Evolutionary conservation across 2,888 invertebrate genomes (phyloP), one percentile per base, ranked within the genome.

Genomic region (Melanophora roralis): DNA sequence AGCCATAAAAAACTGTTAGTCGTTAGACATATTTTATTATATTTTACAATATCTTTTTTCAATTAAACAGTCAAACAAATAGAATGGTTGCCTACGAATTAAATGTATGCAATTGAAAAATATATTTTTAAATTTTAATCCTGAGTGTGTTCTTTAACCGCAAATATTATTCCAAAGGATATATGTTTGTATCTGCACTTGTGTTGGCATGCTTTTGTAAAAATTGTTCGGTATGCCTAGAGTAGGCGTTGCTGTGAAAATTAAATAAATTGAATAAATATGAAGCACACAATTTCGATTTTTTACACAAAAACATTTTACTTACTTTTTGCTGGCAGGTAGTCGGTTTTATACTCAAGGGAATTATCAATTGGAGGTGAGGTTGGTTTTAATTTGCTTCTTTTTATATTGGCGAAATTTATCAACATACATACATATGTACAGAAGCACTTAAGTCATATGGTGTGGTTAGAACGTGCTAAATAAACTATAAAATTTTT

Each of bases 401-500:
- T 72, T 34, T 57, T 32, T 27, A 21, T 9, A 12, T 67, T 12
- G n/a, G n/a, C n/a, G n/a, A 27, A 5, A 27, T 27, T 27, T 27
- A 3, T 27, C 19, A 1, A 43, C 21, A 45, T 19, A 64, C n/a
- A 43, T 38, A n/a, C 38, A 34, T 11, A 55, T n/a, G 59, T 21
- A 62, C 38, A 78, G 47, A 72, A 73, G 51, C 68, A 73, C 64
- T 74, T 69, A 64, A 60, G 47, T 59, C 65, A 69, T 53, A 74
- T 69, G 73, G 68, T 74, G 72, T 81, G 86, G 85, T 84, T 83
- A 72, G 67, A 75, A 75, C 59, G 73, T 74, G 55, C 53, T 32
- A 55, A 49, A 73, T 69, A 86, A 86, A 84, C 84, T 85, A 85
- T 86, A 69, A 55, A 73, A 69, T 38, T 47, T 43, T 27, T 23